A percentile compares a stretch with the other conserved stretches of the same genome.
Evolutionary conservation across 1,140 invertebrate species (phyloP).

Genomic region (Scaptomyza hsui): DNA sequence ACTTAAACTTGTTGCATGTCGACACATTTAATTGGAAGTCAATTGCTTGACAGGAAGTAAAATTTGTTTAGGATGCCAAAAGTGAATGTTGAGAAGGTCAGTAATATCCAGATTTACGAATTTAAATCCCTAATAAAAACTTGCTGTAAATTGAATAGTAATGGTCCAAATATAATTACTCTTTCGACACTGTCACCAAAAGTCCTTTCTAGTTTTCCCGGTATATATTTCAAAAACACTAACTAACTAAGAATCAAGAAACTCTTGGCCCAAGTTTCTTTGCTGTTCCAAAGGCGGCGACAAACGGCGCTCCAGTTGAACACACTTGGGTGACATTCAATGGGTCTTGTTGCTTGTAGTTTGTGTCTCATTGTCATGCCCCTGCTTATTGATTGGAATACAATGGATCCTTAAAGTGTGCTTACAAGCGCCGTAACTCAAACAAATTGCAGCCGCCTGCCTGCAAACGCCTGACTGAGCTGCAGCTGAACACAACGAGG

Average conservation of each 20-base stretch:
- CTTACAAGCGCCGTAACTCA: constrained; percentile 84
- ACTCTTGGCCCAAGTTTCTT: too few relatives aligned
- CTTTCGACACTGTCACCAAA: too few relatives aligned
- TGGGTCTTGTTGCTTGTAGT: constrained; percentile 40
- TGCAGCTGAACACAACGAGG: background rate
- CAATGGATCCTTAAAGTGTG: constrained; percentile 84
- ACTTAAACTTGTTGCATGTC: constrained; percentile 17
- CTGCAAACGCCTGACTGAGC: constrained; percentile 64
- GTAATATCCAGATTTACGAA: too few relatives aligned
- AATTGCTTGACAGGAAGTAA: constrained; percentile 57
- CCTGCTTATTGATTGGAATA: constrained; percentile 83
- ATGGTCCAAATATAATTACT: background rate
- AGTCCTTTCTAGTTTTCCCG: too few relatives aligned
- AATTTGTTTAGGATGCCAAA: constrained; percentile 2
- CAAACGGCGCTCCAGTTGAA: constrained; percentile 64
- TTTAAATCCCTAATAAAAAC: too few relatives aligned
- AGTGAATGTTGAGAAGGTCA: background rate
- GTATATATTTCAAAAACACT: too few relatives aligned
- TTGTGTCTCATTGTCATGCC: constrained; percentile 76
- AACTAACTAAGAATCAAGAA: too few relatives aligned
- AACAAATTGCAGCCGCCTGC: constrained; percentile 82
- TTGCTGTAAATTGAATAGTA: too few relatives aligned
- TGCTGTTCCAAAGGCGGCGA: constrained; percentile 11
- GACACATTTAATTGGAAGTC: constrained; percentile 79
- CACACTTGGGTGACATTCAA: constrained; percentile 54